A percentile compares a stretch with the other conserved stretches of the same genome.
Conservation (phyloP, 1,140 invertebrate genomes). For the Riptortus pedestris region DNA sequence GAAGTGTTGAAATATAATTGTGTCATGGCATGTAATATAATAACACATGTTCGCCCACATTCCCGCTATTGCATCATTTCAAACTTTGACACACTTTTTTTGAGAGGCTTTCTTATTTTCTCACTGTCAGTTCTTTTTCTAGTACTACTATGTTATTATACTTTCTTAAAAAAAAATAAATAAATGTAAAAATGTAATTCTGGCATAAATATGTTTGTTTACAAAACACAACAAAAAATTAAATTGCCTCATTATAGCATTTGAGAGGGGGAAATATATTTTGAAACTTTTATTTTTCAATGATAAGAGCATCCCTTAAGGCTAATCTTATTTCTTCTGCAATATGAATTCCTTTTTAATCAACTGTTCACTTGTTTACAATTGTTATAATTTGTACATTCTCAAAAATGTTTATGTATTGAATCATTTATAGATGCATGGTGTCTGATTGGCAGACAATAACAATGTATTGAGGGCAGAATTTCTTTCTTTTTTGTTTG, state of each 20-base stretch:
- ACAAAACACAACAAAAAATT: too few relatives aligned
- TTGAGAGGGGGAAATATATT: background rate
- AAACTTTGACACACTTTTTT: background rate
- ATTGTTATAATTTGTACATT: background rate
- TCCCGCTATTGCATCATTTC: slow-evolving; percentile 4
- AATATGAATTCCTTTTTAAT: background rate
- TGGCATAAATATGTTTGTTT: too few relatives aligned
- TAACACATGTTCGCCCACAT: background rate
- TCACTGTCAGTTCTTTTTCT: too few relatives aligned
- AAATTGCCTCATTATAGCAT: background rate
- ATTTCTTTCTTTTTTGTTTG: background rate
- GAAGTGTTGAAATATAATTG: too few relatives aligned
- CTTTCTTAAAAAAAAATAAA: background rate
- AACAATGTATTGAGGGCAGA: background rate
- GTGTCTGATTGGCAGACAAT: too few relatives aligned
- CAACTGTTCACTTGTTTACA: background rate
- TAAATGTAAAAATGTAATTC: too few relatives aligned
- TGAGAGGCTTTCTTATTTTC: too few relatives aligned
- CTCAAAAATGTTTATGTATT: background rate
- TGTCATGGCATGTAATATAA: too few relatives aligned
- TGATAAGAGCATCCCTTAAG: background rate
- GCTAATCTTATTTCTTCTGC: background rate
- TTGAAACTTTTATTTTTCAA: background rate
- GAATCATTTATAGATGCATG: too few relatives aligned
- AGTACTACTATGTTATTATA: too few relatives aligned